Evolutionary conservation across 2,888 invertebrate species (phyloP), one percentile per base, ranked within the genome.

Genomic region (Plagodis pulveraria): DNA sequence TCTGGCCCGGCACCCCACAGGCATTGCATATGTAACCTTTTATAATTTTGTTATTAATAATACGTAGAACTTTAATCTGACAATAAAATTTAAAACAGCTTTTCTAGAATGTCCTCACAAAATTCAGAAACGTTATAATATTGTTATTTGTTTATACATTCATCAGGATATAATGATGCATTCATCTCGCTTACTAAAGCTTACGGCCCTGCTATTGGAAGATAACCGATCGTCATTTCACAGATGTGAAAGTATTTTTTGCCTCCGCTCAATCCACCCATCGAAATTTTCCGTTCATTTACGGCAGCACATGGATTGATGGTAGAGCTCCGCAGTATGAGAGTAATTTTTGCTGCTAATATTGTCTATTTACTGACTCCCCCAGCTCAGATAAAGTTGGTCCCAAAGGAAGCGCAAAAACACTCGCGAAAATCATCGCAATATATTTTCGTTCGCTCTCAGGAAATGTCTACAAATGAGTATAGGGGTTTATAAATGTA

Each of bases 401-500:
- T 70, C 58, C 54, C 66, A 61, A 32, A 10, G 48, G 41, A 42
- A 40, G 58, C 42, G 61, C 49, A 70, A 72, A 76, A 74, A 73
- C 70, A 74, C 64, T 65, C 33, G 54, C 35, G n/a, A 48, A 53
- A 35, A 22, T 72, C 63, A 60, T 71, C 70, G 67, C 71, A 74
- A 77, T 77, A 78, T 76, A 77, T 78, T 73, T 57, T 73, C 65
- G 61, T 69, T 68, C 61, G 69, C 72, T 73, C 72, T 68, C 70
- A 69, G 63, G 67, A 77, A 72, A 75, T 75, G 72, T 70, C 67
- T 66, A 62, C 63, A 67, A 70, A 68, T 72, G 70, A 69, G 67
- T 67, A 72, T 69, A 75, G 65, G 73, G 71, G 72, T 77, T 73
- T 73, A 77, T 76, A 79, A 83, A 83, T 81, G 81, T 86, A 84